These are phyloP conservation scores for Sarcophaga peregrina DNA, from an alignment of 1,140 invertebrate genomes.

Conservation along the genomic window DNA sequence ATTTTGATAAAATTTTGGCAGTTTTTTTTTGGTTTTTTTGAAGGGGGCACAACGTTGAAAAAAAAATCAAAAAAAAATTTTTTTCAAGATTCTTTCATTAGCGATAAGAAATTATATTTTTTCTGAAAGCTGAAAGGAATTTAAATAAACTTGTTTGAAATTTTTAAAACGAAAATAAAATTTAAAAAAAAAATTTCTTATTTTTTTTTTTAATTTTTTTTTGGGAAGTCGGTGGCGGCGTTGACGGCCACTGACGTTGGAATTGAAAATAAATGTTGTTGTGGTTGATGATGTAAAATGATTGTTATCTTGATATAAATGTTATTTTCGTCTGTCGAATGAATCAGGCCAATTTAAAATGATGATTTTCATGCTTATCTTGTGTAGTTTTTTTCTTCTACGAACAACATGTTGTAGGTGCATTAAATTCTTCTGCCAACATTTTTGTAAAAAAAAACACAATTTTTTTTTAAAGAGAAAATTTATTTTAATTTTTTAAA, in stretches of 20 bases:
- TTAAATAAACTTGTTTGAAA: constrained; percentile 38
- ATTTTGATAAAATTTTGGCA: constrained; percentile 40
- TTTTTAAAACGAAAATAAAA: constrained; percentile 1
- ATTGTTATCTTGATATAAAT: constrained; percentile 32
- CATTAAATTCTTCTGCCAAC: neutral
- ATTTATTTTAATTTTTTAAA: neutral
- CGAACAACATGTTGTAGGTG: constrained; percentile 28
- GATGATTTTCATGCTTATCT: neutral
- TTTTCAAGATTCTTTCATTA: neutral
- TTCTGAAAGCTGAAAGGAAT: constrained; percentile 23
- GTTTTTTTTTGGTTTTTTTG: neutral
- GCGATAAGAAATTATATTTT: constrained; percentile 6
- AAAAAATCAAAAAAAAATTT: neutral
- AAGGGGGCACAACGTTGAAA: neutral
- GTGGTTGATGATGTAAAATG: neutral
- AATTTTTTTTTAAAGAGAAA: neutral
- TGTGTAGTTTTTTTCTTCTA: neutral
- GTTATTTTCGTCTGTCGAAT: constrained; percentile 23
- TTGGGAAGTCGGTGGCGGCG: constrained; percentile 26
- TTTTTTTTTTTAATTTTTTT: constrained; percentile 27
- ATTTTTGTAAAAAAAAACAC: too few species aligned
- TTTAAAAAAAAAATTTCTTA: neutral
- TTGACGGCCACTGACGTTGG: constrained; percentile 23
- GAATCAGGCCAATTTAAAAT: constrained; percentile 29
- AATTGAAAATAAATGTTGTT: neutral